Base-by-base conservation (phyloP, 2,888 invertebrate species). In the Myopa testacea region DNA sequence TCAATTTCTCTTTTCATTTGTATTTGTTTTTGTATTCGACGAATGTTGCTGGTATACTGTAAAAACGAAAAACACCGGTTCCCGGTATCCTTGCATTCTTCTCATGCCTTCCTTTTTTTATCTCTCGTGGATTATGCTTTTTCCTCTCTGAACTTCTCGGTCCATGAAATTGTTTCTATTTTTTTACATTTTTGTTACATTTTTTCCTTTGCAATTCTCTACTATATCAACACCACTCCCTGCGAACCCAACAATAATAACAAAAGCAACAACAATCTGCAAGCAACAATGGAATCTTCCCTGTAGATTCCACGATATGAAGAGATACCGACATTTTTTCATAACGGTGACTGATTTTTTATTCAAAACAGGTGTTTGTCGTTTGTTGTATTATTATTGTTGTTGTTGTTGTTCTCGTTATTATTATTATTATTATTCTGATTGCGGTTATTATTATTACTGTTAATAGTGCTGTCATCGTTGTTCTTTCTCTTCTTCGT, bases 311-410 rank as follows among this genome's bases (percentile, higher is more conserved):
- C 65, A 65, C 26, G 10, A 34, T 63, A 63, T 19, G 50, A 10
- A 50, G 8, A 55, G 14, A 16, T 12, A 55, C n/a, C 5, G 6
- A 55, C n/a, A 16, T n/a, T n/a, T 55, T 16, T n/a, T 55, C 3
- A 16, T 14, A 14, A n/a, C 16, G 4, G 37, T 60, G 38, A 60
- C 60, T 72, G 72, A 55, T 37, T 19, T 71, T 72, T 40, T 38
- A 72, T 72, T 72, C 72, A 67, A 74, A 34, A 76, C 78, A 78
- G 76, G 77, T 75, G 75, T 75, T 75, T 75, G 67, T 78, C 73
- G 60, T 73, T 63, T 76, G 62, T 76, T 72, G 50, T 71, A 71
- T 55, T 67, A 50, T 34, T 65, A 70, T 62, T 75, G 4, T 37
- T 69, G 40, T 16, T 19, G 45, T 14, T 63, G 50, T 75, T 75